phyloP scores from a whole-genome alignment of 2,797 vertebrate species.

The Cynopterus sphinx region DNA sequence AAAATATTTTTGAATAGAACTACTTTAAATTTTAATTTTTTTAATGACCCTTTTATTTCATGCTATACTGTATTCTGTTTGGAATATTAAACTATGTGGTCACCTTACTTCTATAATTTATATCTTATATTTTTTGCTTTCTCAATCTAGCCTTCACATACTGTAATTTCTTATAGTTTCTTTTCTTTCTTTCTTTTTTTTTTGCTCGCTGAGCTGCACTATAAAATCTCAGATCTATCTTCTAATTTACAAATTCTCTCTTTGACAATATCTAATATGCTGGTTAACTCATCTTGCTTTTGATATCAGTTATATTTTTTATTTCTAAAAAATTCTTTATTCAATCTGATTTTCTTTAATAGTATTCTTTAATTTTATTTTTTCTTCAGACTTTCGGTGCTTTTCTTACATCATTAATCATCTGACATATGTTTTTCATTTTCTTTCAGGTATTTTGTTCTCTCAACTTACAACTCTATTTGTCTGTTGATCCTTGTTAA shows the following conservation, averaged over 20 bases:
- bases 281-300: not conserved
- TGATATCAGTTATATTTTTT: not conserved
- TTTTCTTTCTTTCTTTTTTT: not conserved
- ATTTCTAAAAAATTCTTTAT: not conserved
- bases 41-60: not conserved
- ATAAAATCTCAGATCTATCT: not conserved
- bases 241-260: not conserved
- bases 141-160: not conserved
- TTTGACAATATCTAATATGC: not conserved
- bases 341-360: not conserved
- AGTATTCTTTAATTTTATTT: not conserved
- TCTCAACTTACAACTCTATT: not conserved
- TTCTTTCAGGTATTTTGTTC: not conserved
- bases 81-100: not conserved
- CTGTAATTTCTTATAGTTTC: not conserved
- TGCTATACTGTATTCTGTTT: not conserved
- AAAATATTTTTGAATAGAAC: not conserved
- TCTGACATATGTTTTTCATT: not conserved
- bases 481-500: not conserved
- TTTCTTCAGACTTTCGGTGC: not conserved
- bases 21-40: not conserved
- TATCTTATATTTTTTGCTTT: not conserved
- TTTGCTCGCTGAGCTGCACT: not conserved
- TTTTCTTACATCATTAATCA: not conserved
- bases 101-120: not conserved